Conservation (phyloP, 2,797 vertebrate genomes). For the Girardinus metallicus region DNA sequence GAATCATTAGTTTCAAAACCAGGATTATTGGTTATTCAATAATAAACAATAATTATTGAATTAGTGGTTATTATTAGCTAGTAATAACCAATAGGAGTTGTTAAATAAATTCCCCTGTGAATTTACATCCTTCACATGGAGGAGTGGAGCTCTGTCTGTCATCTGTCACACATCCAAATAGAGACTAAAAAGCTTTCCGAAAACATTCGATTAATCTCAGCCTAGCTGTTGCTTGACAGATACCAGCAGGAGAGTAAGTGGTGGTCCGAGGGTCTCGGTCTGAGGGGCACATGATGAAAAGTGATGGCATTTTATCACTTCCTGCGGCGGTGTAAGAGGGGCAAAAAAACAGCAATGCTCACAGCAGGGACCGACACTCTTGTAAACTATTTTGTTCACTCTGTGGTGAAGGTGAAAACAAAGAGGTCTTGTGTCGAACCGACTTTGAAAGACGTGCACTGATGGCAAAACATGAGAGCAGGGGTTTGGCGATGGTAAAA, state of each 20-base stretch:
- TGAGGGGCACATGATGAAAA: slow-evolving; percentile 64
- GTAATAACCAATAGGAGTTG: no score
- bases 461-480: slow-evolving; percentile 22
- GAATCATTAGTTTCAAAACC: not conserved
- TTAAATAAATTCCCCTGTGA: slow-evolving; percentile 38
- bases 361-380: slow-evolving; percentile 24
- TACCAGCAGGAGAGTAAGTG: slow-evolving; percentile 70
- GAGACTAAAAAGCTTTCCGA: slow-evolving; percentile 61
- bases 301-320: slow-evolving; percentile 64
- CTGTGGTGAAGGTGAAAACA: slow-evolving; percentile 24
- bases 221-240: slow-evolving; percentile 77
- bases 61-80: no score
- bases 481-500: slow-evolving; percentile 28
- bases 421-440: slow-evolving; percentile 25
- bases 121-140: slow-evolving; percentile 66
- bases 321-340: not conserved
- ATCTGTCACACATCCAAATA: slow-evolving; percentile 70
- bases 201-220: slow-evolving; percentile 74
- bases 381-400: not conserved
- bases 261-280: slow-evolving; percentile 57
- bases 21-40: not conserved
- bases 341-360: slow-evolving; percentile 7
- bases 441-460: slow-evolving; percentile 21
- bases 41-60: no score
- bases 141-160: slow-evolving; percentile 72